Conservation (phyloP, 2,797 vertebrate genomes). For the Ceryle rudis region DNA sequence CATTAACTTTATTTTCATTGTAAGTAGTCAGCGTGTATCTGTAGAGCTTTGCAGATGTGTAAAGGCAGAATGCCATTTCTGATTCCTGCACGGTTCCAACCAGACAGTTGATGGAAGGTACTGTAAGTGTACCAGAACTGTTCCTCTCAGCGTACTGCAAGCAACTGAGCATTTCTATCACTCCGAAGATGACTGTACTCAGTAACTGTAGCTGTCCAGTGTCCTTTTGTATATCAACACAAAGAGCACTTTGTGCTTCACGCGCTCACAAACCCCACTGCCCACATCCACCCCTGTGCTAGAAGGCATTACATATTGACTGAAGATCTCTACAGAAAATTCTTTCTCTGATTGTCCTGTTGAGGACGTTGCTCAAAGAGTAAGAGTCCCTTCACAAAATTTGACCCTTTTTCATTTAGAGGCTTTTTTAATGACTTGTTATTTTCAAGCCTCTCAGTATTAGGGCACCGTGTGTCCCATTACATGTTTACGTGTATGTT, state of each 20-base stretch:
- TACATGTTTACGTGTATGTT: background rate
- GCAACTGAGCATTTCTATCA: background rate
- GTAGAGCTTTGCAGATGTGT: background rate
- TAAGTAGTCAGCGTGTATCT: background rate
- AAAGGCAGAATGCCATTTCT: background rate
- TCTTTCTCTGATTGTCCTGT: background rate
- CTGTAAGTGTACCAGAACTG: background rate
- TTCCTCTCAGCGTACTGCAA: background rate
- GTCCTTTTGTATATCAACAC: background rate
- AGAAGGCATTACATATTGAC: background rate
- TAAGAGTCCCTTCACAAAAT: background rate
- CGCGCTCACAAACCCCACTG: background rate
- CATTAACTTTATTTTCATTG: background rate
- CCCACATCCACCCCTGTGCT: rapidly evolving
- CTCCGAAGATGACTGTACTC: background rate
- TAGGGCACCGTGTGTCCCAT: background rate
- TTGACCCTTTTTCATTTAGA: background rate
- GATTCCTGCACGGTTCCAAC: background rate
- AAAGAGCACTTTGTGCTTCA: background rate
- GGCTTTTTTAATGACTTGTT: rapidly evolving
- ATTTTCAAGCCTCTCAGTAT: background rate
- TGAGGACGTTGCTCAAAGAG: background rate
- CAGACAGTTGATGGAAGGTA: background rate
- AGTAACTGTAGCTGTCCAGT: background rate
- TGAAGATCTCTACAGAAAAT: background rate